Conservation (phyloP, 2,797 vertebrate species). For the Parauchenoglanis punctatus region DNA sequence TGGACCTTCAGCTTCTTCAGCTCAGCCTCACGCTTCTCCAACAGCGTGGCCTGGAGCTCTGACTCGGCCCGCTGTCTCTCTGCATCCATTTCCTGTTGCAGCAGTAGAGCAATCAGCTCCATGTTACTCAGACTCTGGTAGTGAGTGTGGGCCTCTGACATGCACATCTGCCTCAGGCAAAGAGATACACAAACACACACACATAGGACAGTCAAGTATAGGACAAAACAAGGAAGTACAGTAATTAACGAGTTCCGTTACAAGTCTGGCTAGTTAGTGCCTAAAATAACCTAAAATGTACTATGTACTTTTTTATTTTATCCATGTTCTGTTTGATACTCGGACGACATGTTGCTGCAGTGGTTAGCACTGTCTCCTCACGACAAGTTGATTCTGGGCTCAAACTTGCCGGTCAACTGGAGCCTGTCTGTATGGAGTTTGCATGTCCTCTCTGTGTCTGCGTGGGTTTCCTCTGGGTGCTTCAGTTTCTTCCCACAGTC, state of each 20-base stretch:
- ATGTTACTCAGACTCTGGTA: slow-evolving; percentile 94
- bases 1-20: slow-evolving; percentile 86
- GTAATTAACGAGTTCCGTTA: not conserved
- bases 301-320: not conserved
- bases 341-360: too few relatives aligned
- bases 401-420: too few relatives aligned
- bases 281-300: not conserved
- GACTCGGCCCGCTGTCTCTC: slow-evolving; percentile 76
- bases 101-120: slow-evolving; percentile 90
- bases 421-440: too few relatives aligned
- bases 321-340: not conserved
- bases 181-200: slow-evolving; percentile 20
- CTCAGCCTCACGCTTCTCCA: slow-evolving; percentile 84
- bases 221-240: not conserved
- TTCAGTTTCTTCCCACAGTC: too few relatives aligned
- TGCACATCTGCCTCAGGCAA: slow-evolving; percentile 59
- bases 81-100: slow-evolving; percentile 90
- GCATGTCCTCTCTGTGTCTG: too few relatives aligned
- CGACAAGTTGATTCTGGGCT: too few relatives aligned
- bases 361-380: too few relatives aligned
- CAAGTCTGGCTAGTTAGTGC: not conserved
- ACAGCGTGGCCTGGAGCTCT: slow-evolving; percentile 69
- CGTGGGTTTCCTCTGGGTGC: too few relatives aligned
- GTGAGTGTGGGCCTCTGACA: slow-evolving; percentile 76
- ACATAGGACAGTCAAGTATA: not conserved